A percentile compares a stretch with the other conserved stretches of the same genome.
These are phyloP conservation scores for Buphagus erythrorhynchus DNA, from an alignment of 2,797 vertebrate species.

Conservation along the genomic window DNA sequence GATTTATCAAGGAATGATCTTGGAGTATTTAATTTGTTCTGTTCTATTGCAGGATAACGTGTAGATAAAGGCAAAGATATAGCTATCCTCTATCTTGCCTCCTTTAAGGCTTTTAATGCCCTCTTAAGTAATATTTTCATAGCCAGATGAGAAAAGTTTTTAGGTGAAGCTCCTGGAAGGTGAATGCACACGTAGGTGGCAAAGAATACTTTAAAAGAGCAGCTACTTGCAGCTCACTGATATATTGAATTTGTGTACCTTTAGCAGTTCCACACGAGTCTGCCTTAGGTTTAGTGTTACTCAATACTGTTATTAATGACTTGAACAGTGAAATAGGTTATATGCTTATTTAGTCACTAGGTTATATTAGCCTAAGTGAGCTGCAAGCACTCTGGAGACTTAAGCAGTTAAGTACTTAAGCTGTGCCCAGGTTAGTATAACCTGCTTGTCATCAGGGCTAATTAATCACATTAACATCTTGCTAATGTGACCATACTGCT, in stretches of 20 bases:
- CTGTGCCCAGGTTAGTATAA: conserved; percentile 50
- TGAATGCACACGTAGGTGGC: neutral
- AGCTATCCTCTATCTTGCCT: neutral
- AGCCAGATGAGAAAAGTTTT: neutral
- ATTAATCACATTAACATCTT: conserved; percentile 50
- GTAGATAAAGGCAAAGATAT: neutral
- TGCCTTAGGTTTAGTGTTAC: neutral
- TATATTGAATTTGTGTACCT: neutral
- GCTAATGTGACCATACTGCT: conserved; percentile 19
- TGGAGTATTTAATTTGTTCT: neutral
- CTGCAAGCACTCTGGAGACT: conserved; percentile 32
- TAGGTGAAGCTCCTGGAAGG: neutral
- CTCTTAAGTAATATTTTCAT: neutral
- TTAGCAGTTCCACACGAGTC: neutral
- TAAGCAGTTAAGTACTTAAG: conserved; percentile 41
- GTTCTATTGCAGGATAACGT: neutral
- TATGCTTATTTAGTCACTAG: conserved; percentile 43
- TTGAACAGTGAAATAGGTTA: conserved; percentile 39
- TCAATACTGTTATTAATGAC: conserved; percentile 18
- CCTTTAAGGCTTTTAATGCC: neutral
- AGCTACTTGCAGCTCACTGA: neutral
- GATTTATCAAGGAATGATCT: neutral
- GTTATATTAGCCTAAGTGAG: conserved; percentile 44
- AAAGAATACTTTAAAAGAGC: neutral
- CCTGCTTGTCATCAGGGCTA: conserved; percentile 46